These are phyloP conservation scores for Cygnus olor DNA, from an alignment of 2,797 vertebrate species.

Conservation along the genomic window DNA sequence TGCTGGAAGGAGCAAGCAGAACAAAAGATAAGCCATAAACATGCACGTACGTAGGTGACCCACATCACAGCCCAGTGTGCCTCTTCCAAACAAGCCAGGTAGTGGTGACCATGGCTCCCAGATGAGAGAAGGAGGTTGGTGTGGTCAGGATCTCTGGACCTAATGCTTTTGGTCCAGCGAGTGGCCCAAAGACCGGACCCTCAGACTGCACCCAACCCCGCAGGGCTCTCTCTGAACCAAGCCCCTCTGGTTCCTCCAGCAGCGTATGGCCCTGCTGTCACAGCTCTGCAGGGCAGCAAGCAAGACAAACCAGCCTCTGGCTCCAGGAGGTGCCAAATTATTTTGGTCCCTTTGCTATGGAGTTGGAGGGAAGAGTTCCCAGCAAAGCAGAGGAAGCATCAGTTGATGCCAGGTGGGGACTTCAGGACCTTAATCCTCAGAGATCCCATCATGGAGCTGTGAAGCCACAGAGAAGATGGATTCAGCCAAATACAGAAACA, in stretches of 20 bases:
- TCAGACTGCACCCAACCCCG: background rate
- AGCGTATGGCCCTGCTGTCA: rapidly evolving
- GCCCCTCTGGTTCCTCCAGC: background rate
- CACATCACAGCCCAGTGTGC: background rate
- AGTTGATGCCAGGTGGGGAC: background rate
- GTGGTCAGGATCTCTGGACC: background rate
- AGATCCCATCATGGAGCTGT: background rate
- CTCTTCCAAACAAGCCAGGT: background rate
- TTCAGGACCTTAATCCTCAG: background rate
- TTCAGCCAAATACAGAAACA: background rate
- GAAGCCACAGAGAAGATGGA: background rate
- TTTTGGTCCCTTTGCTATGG: background rate
- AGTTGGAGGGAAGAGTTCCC: background rate
- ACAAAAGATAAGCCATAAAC: background rate
- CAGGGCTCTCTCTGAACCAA: background rate
- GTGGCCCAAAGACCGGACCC: background rate
- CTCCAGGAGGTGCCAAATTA: background rate
- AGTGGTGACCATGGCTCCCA: background rate
- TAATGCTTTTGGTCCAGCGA: background rate
- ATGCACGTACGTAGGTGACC: background rate
- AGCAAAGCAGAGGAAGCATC: background rate
- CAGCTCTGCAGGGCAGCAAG: background rate
- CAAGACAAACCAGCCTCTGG: background rate
- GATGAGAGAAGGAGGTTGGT: background rate
- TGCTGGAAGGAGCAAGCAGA: background rate